phyloP scores from a whole-genome alignment of 1,140 invertebrate genomes.

The Drosophila orosa region DNA sequence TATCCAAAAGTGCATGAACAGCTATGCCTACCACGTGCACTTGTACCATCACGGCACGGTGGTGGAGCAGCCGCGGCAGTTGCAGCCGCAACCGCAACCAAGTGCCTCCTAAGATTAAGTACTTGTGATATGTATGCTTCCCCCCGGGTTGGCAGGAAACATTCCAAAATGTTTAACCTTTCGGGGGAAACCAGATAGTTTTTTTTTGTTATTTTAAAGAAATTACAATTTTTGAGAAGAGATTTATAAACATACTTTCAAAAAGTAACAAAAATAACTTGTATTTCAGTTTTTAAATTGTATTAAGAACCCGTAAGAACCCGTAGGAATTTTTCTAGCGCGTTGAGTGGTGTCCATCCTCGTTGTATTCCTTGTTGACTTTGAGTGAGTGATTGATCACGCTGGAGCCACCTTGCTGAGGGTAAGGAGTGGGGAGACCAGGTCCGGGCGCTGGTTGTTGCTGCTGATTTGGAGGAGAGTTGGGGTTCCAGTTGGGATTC shows the following conservation, averaged over 20 bases:
- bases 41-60: constrained; percentile 85
- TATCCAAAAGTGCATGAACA: constrained; percentile 96
- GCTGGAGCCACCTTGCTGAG: constrained; percentile 37
- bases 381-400: constrained; percentile 68
- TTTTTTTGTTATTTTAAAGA: background rate
- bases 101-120: constrained; percentile 6
- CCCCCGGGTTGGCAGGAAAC: background rate
- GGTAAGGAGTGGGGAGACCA: constrained; percentile 4
- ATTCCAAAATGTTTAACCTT: background rate
- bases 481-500: constrained; percentile 6
- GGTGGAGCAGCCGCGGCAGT: constrained; percentile 45
- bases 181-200: background rate
- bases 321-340: background rate
- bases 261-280: background rate
- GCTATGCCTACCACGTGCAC: constrained; percentile 98
- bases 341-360: constrained; percentile 43
- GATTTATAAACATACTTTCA: background rate
- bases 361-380: constrained; percentile 67
- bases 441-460: background rate
- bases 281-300: too few relatives aligned
- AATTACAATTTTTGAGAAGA: background rate
- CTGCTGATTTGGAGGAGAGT: constrained; percentile 13
- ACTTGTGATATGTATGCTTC: constrained; percentile 21
- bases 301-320: background rate
- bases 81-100: constrained; percentile 1